Base-by-base conservation (phyloP, 2,797 vertebrate species). In the Nyctibius grandis region DNA sequence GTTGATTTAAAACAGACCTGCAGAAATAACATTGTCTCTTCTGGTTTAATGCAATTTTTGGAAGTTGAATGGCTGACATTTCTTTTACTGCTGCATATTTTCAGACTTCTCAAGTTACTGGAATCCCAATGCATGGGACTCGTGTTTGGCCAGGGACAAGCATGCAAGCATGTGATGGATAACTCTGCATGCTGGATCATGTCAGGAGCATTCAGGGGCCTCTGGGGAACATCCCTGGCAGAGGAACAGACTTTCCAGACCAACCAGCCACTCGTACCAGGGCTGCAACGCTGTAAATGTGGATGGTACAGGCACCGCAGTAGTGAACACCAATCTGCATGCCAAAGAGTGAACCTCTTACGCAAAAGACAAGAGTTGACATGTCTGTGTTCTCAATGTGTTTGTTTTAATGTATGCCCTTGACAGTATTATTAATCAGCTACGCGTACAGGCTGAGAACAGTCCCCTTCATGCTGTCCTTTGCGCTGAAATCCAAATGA, bases 1-100 rank as follows among this genome's bases (percentile, higher is more conserved):
- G 64, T 79, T 95, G 93, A 97, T 95, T 94, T 95, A 94, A 97
- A 96, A 93, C 96, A 97, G 94, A 95, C 59, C 84, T 93, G 84
- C 38, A 96, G 90, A 67, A 97, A 94, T 56, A 96, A 79, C 83
- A 70, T 87, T 88, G 83, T 94, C 64, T 91, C 74, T 91, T 91
- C 63, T 95, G 74, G 70, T 68, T 89, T 91, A 85, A 88, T 68
- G 80, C 80, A 74, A 9, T 87, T 89, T 95, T 90, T 93, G 67
- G 63, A 95, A 88, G 33, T 53, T 40, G 44, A 90, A 69, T 36
- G 53, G 67, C 48, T 90, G 70, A 79, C 31, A 8, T 79, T 94
- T 95, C 50, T 94, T 93, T 93, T 88, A 79, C 74, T 87, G 67
- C 85, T 93, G 67, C 53, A 47, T 61, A 64, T 79, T 93, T 80